These are phyloP conservation scores for Melanotaenia trifasciata DNA, from an alignment of 2,797 vertebrate genomes.

Conservation along the genomic window DNA sequence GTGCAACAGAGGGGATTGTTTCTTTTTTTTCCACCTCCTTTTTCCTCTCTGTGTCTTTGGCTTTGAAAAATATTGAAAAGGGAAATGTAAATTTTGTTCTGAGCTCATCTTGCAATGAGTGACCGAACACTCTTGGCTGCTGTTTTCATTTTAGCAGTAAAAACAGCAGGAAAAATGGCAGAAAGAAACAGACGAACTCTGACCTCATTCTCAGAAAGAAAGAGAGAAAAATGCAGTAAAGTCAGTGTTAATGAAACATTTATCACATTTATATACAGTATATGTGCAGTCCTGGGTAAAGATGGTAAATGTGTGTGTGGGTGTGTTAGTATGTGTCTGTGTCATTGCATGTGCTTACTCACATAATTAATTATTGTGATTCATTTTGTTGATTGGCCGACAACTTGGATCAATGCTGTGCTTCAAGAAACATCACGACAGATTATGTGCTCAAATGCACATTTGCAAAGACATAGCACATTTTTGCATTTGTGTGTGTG, in stretches of 20 bases:
- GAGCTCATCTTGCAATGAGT: conserved; percentile 20
- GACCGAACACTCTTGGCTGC: conserved; percentile 32
- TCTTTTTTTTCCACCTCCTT: not conserved
- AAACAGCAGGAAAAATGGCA: conserved; percentile 26
- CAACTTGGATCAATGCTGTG: conserved; percentile 44
- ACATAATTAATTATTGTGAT: conserved; percentile 55
- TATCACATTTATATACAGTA: conserved; percentile 10
- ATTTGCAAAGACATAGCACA: conserved; percentile 33
- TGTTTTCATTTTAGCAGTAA: conserved; percentile 40
- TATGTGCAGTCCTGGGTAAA: conserved; percentile 5
- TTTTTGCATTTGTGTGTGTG: conserved; percentile 18
- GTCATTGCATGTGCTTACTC: conserved; percentile 6
- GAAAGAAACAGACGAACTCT: conserved; percentile 35
- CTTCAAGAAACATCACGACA: conserved; percentile 47
- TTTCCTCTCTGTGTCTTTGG: conserved; percentile 16
- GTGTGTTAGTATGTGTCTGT: conserved; percentile 27
- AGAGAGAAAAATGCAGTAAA: not conserved
- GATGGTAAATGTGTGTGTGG: conserved; percentile 17
- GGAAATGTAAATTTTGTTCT: conserved; percentile 58
- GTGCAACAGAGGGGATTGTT: conserved; percentile 8
- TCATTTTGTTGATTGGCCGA: conserved; percentile 62
- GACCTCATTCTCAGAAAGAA: conserved; percentile 13
- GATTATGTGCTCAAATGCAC: conserved; percentile 46
- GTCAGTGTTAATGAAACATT: conserved; percentile 15
- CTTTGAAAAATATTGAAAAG: conserved; percentile 33